These are phyloP conservation scores for Cariama cristata DNA, from an alignment of 2,113 vertebrate species.

Conservation along the genomic window DNA sequence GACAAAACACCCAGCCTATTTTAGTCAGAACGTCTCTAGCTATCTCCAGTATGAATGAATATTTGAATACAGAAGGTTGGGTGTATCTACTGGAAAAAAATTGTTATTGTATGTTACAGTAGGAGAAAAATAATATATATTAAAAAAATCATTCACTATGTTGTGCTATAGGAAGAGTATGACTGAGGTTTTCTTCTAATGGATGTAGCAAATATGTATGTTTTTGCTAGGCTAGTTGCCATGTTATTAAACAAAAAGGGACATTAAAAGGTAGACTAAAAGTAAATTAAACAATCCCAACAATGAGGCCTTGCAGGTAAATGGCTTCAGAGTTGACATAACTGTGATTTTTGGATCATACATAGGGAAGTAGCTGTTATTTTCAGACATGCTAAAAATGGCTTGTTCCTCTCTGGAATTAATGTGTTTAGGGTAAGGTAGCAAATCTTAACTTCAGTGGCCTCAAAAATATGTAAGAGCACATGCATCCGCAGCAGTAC, in stretches of 20 bases:
- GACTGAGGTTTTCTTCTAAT: background rate
- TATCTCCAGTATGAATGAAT: background rate
- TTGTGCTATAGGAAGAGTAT: background rate
- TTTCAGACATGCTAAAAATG: background rate
- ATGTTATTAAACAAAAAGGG: background rate
- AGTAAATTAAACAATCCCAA: background rate
- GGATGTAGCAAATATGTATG: background rate
- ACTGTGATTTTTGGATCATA: background rate
- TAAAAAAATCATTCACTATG: accelerated
- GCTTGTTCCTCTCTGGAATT: background rate
- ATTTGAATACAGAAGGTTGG: background rate
- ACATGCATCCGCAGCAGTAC: background rate
- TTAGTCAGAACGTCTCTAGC: background rate
- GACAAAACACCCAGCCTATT: background rate
- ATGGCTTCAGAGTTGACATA: background rate
- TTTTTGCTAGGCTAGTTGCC: background rate
- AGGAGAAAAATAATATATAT: background rate
- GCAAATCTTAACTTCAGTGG: background rate
- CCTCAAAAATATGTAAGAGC: background rate
- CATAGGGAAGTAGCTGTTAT: background rate
- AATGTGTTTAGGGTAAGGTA: background rate
- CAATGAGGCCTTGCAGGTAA: background rate
- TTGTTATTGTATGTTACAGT: background rate
- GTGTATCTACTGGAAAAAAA: background rate
- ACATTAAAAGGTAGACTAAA: background rate